phyloP scores from a whole-genome alignment of 2,113 vertebrate species.

The Seriola quinqueradiata region DNA sequence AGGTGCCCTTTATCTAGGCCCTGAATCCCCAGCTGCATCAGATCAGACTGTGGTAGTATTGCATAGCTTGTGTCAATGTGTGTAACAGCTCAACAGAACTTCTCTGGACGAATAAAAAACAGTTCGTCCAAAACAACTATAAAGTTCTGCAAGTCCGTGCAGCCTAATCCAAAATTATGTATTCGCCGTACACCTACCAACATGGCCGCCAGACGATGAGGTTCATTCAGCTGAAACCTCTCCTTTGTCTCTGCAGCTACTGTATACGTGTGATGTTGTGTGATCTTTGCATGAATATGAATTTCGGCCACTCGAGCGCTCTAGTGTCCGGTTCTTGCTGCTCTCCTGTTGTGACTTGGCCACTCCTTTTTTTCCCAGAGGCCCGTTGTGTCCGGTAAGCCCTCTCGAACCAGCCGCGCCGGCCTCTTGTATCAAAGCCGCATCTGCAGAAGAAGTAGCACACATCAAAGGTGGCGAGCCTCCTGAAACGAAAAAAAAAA shows the following conservation, averaged over 20 bases:
- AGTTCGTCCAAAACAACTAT: background rate
- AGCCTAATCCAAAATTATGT: background rate
- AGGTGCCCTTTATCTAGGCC: no score
- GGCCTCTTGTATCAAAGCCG: conserved; percentile 91
- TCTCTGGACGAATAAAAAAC: no score
- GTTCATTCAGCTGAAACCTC: conserved; percentile 12
- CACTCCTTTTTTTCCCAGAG: background rate
- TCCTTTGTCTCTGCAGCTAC: background rate
- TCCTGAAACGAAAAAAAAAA: conserved; percentile 84
- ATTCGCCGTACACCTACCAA: background rate
- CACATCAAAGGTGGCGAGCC: conserved; percentile 91
- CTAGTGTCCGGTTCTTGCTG: conserved; percentile 59
- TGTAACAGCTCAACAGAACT: background rate
- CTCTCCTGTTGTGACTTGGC: conserved; percentile 18
- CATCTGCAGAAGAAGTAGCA: conserved; percentile 86
- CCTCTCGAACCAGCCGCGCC: conserved; percentile 65
- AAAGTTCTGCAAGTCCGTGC: background rate
- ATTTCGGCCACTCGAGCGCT: conserved; percentile 52
- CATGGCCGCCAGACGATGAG: background rate
- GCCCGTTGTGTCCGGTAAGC: conserved; percentile 66
- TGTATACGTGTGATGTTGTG: conserved; percentile 4
- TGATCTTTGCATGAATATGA: conserved; percentile 73
- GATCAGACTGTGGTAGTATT: background rate
- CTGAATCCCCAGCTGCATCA: no score
- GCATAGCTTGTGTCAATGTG: background rate